Conservation (phyloP, 2,888 invertebrate species). For the Philonicus albiceps region DNA sequence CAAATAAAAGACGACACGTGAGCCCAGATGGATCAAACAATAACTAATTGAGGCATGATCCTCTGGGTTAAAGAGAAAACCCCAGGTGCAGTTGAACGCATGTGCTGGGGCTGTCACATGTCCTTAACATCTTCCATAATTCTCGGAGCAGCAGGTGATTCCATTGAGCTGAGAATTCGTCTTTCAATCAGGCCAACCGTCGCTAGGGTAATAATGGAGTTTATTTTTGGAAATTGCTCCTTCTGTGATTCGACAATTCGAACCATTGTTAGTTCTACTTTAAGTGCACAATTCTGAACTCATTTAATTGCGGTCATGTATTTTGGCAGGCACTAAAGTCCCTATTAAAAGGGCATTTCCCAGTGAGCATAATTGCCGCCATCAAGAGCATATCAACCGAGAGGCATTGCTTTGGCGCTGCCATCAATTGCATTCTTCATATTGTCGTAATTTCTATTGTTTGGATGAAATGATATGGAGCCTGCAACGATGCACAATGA, state of each 20-base stretch:
- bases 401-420: slow-evolving; percentile 1
- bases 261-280: slow-evolving; percentile 32
- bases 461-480: slow-evolving; percentile 25
- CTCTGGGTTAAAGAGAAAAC: neutral
- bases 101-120: neutral
- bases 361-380: slow-evolving; percentile 8
- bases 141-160: neutral
- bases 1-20: neutral
- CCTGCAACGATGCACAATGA: neutral
- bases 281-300: slow-evolving; percentile 14
- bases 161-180: neutral
- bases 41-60: neutral
- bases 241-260: neutral
- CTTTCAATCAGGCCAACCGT: neutral
- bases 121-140: neutral
- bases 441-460: slow-evolving; percentile 38
- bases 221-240: neutral
- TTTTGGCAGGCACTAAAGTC: slow-evolving; percentile 30
- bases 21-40: neutral
- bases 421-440: slow-evolving; percentile 39
- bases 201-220: neutral
- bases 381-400: slow-evolving; percentile 6
- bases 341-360: slow-evolving; percentile 37
- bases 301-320: slow-evolving; percentile 26
- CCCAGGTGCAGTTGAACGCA: neutral